Conservation (phyloP, 2,797 vertebrate genomes). For the Sphenodon punctatus region DNA sequence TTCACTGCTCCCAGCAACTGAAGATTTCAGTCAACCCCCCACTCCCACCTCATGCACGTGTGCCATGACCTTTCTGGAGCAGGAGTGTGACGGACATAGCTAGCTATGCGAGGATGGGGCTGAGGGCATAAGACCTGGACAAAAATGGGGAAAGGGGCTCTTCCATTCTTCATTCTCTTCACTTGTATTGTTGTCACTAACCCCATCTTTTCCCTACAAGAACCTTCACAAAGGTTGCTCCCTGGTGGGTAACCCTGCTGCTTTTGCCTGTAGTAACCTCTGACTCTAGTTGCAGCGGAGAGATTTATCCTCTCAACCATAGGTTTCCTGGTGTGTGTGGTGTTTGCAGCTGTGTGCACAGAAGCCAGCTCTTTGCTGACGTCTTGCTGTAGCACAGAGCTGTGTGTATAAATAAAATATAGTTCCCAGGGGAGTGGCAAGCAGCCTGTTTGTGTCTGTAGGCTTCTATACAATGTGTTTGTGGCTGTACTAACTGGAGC, state of each 20-base stretch:
- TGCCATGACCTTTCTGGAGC: neutral
- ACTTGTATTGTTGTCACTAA: neutral
- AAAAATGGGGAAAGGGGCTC: neutral
- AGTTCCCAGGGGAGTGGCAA: no score
- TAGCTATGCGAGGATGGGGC: neutral
- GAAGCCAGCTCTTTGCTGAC: neutral
- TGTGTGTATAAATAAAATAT: neutral
- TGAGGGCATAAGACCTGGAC: neutral
- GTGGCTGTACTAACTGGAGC: neutral
- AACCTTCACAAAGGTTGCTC: neutral
- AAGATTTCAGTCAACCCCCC: neutral
- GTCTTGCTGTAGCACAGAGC: neutral
- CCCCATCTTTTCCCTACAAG: no score
- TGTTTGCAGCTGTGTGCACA: neutral
- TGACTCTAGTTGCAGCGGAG: neutral
- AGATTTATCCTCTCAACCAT: neutral
- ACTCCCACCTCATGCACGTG: neutral
- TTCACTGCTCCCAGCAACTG: neutral
- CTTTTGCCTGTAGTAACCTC: neutral
- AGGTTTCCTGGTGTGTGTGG: neutral
- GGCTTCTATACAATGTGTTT: neutral
- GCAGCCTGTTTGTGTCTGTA: neutral
- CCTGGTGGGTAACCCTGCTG: neutral
- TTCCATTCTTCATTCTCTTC: neutral
- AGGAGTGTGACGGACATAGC: neutral